Evolutionary conservation across 2,797 vertebrate species (phyloP), one percentile per base, ranked within the genome.

Genomic region (Salmo trutta): DNA sequence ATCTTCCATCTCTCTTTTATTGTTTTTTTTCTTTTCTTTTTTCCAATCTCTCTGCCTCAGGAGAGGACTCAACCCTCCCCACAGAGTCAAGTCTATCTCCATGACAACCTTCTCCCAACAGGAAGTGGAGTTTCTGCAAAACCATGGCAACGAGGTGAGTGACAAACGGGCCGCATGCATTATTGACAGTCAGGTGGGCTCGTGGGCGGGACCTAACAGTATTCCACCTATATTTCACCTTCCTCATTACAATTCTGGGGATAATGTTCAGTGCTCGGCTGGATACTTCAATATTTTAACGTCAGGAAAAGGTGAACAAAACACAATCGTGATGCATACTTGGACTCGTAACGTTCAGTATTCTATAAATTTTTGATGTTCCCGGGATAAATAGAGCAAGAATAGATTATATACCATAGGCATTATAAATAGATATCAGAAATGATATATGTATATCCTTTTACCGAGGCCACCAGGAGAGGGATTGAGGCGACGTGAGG

Each of bases 71-170:
- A 98, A 98, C 81, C 97, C 96, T 71, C 97, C 97, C 10, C 97
- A 98, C 77, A 95, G 96, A 74, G 96, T 98, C 91, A 97, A 98
- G 87, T 97, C 96, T 73, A 97, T 97, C 91, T 98, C 97, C 93
- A 97, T 98, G 97, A 97, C 96, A 69, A 98, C 97, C 64, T 97
- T 98, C 93, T 96, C 95, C 1, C 96, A 97, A 91, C 93, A 95
- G 81, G 97, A 98, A 94, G 96, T 97, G 74, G 91, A 96, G 72
- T 98, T 97, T 89, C 94, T 98, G 77, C 97, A 97, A 85, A 95
- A 95, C 79, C 96, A 94, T 16, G 97, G 97, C 82, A 98, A 98
- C 21, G 96, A 98, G 95, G 96, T 97, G 86, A 94, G 95, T 87
- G 84, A 77, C 80, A 71, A 24, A 16, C 70, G 7, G 14, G 70